These are phyloP conservation scores for Gopherus flavomarginatus DNA, from an alignment of 2,113 vertebrate genomes.

Conservation along the genomic window DNA sequence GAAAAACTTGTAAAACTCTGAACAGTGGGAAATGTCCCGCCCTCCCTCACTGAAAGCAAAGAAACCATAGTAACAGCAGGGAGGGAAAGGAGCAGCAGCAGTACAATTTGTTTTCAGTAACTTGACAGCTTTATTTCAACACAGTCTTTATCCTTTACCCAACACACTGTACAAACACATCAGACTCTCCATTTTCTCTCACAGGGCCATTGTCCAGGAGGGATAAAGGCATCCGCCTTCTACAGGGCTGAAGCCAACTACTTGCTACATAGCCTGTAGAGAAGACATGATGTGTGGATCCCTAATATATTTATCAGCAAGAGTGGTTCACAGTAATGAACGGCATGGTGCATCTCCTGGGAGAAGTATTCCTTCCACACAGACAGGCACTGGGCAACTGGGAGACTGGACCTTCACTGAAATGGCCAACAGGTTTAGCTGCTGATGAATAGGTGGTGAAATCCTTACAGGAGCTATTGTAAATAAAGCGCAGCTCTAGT, in stretches of 20 bases:
- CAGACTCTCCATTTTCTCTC: neutral
- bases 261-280: neutral
- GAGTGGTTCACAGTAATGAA: neutral
- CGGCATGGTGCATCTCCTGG: rapidly evolving
- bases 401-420: neutral
- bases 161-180: neutral
- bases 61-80: neutral
- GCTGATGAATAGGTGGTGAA: neutral
- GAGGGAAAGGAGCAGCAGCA: neutral
- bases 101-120: neutral
- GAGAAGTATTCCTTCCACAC: neutral
- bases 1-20: neutral
- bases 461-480: rapidly evolving
- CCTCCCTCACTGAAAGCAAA: neutral
- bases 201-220: neutral
- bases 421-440: neutral
- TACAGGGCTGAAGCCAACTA: neutral
- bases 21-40: neutral
- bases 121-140: neutral
- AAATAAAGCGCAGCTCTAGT: no score
- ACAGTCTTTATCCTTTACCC: neutral
- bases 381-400: neutral
- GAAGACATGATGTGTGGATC: neutral
- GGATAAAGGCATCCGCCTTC: neutral
- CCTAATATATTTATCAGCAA: neutral